Base-by-base conservation (phyloP, 2,888 invertebrate genomes). In the Strigamia transsilvanica region DNA sequence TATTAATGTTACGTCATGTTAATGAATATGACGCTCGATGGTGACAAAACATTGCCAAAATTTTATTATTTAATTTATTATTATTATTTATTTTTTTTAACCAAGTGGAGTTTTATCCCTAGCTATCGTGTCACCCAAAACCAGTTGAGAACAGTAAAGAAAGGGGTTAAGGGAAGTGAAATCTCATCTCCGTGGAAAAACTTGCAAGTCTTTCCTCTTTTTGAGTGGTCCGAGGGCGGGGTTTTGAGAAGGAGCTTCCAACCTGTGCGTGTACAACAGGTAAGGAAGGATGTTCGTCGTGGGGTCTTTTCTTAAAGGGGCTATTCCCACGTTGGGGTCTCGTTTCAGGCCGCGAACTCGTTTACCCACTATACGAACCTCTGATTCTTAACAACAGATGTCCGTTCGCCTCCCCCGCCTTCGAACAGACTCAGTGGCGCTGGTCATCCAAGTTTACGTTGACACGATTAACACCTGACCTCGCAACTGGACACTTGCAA, bases 131-230 rank as follows among this genome's bases (percentile, higher is more conserved):
- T 73, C 73, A 32, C 73, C 21, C 15, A 46, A 46, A 46, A 46
- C 46, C 56, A 18, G 56, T 56, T 56, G 18, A 56, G 18, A 56
- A 56, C n/a, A 32, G 73, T 15, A 27, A 27, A 73, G 73, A 73
- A 73, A 73, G 32, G 73, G 73, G 73, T 73, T 73, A 73, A 73
- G 73, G 32, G 73, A 73, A 73, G 73, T 73, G 73, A 73, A 73
- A 73, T 73, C 73, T 73, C 73, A 73, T 73, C 73, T 73, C 73
- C 73, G 73, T 73, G 73, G 73, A 73, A 51, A 38, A 73, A 73
- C 73, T 73, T 73, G 73, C 73, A 73, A 73, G 73, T 73, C 73
- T 73, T 73, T 73, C 73, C 32, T 73, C 73, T 32, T 73, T 73
- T 32, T 6, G 73, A 23, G 73, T 27, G 23, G 73, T 73, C 2